Conservation (phyloP, 2,797 vertebrate species). For the Trachurus trachurus region DNA sequence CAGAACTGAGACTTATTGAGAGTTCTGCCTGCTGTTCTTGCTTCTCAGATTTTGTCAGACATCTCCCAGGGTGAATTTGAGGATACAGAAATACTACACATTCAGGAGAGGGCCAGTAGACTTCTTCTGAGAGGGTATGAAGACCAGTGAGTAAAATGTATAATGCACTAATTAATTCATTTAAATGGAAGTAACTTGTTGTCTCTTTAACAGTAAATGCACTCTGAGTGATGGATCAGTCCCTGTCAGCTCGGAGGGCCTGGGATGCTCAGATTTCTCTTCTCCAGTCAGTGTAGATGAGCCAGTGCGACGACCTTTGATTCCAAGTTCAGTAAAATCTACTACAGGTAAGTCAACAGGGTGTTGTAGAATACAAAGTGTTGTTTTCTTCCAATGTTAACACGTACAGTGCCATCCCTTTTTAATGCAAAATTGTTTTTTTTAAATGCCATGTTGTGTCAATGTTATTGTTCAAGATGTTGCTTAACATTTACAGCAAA, state of each 20-base stretch:
- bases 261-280: slow-evolving; percentile 81
- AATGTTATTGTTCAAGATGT: slow-evolving; percentile 26
- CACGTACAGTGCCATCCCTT: background rate
- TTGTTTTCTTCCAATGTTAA: background rate
- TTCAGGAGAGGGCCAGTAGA: slow-evolving; percentile 87
- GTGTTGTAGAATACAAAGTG: background rate
- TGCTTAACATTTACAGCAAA: slow-evolving; percentile 47
- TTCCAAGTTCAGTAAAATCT: slow-evolving; percentile 59
- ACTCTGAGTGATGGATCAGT: slow-evolving; percentile 72
- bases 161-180: background rate
- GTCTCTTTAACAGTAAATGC: slow-evolving; percentile 70
- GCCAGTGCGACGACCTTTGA: slow-evolving; percentile 60
- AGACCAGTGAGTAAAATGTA: background rate
- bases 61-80: slow-evolving; percentile 77
- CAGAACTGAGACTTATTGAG: background rate
- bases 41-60: slow-evolving; percentile 76
- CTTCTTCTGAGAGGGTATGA: slow-evolving; percentile 88
- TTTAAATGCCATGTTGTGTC: background rate
- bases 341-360: slow-evolving; percentile 65
- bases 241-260: slow-evolving; percentile 84
- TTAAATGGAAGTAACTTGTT: slow-evolving; percentile 10
- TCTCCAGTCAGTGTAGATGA: slow-evolving; percentile 76
- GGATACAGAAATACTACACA: slow-evolving; percentile 84
- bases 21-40: slow-evolving; percentile 7
- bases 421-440: background rate